Evolutionary conservation across 2,888 invertebrate species (phyloP), one percentile per base, ranked within the genome.

Genomic region (Caradrina clavipalpis): DNA sequence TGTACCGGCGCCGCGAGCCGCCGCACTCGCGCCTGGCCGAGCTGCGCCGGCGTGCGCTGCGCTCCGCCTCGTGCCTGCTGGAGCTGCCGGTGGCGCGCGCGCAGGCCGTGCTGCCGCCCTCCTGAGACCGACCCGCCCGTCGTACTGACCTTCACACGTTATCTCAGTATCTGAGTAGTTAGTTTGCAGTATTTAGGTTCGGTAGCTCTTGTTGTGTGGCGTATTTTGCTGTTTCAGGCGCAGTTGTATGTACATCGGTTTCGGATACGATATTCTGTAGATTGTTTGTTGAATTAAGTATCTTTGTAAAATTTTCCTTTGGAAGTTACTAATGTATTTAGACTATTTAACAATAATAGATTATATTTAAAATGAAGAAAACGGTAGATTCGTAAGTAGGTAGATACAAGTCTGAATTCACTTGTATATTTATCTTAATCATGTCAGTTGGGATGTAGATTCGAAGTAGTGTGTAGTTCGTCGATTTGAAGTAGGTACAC

Each of bases 151-250:
- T 10, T 4, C 22, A 19, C 10, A 0, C 5, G 3, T 26, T 54
- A 1, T 5, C 11, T n/a, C 22, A 1, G 11, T 64, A 51, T 6
- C 7, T 56, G 56, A 13, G 15, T 73, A 61, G 73, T 26, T 73
- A 61, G 73, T 26, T 49, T 0, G 39, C 22, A 10, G 26, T 57
- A 50, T 13, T 67, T 6, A 19, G n/a, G n/a, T n/a, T n/a, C 17
- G 22, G 7, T 31, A 51, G 31, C 13, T 11, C 21, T 21, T 8
- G 11, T 53, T 7, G 47, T 11, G 21, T 17, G 54, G n/a, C 47
- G 42, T 35, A 22, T 45, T 42, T 6, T 39, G 31, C 1, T n/a
- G 61, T 56, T 74, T 47, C 71, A 74, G 66, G 50, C 13, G 55
- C 50, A 74, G 49, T 35, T 49, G 17, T 42, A 4, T 31, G 22